phyloP scores from a whole-genome alignment of 2,113 vertebrate genomes.

The Rhinoptilus africanus region DNA sequence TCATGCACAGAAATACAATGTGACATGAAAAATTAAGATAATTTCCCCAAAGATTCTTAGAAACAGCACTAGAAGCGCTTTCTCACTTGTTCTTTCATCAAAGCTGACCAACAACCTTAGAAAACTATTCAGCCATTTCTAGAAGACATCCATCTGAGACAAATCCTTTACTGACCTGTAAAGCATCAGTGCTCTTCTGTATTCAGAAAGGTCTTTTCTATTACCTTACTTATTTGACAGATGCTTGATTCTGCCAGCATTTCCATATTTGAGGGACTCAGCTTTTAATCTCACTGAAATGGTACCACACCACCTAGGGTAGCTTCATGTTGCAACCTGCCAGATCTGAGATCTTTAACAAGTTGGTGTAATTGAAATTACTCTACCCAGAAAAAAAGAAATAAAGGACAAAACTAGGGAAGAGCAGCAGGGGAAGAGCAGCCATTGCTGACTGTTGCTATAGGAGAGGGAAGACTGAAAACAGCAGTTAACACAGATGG shows the following conservation, averaged over 20 bases:
- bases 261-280: neutral
- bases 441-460: neutral
- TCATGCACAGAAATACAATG: neutral
- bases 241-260: neutral
- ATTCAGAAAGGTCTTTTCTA: neutral
- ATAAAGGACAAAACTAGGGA: neutral
- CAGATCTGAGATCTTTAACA: neutral
- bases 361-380: neutral
- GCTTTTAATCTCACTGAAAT: neutral
- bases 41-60: conserved; percentile 3
- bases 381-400: neutral
- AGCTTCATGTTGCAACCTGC: neutral
- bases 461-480: neutral
- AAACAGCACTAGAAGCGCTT: neutral
- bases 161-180: neutral
- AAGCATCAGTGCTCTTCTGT: neutral
- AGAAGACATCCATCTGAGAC: neutral
- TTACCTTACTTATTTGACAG: neutral
- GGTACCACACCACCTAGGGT: neutral
- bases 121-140: neutral
- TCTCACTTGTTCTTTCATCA: neutral
- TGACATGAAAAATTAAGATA: neutral
- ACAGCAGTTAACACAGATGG: neutral
- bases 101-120: neutral
- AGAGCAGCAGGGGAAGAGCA: neutral